Evolutionary conservation across 2,113 vertebrate species (phyloP).

Genomic region (Carettochelys insculpta): DNA sequence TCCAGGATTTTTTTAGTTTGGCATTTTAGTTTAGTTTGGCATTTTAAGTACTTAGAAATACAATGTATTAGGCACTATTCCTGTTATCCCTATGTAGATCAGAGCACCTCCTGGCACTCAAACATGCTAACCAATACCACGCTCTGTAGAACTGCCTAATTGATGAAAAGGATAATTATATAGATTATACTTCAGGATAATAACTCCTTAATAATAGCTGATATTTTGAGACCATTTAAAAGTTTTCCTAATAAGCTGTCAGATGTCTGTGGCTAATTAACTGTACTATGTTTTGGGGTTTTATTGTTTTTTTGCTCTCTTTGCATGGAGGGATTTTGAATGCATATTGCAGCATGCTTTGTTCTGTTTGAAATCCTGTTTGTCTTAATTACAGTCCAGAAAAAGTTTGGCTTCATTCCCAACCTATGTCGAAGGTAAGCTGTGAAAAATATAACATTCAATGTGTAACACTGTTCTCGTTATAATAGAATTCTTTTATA

Average conservation of each 20-base stretch:
- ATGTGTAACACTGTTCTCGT: background rate
- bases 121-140: background rate
- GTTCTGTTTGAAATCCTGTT: slow-evolving; percentile 73
- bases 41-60: background rate
- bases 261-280: slow-evolving; percentile 28
- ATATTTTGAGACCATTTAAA: slow-evolving; percentile 2
- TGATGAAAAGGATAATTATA: slow-evolving; percentile 3
- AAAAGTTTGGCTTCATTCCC: slow-evolving; percentile 96
- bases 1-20: background rate
- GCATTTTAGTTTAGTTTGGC: background rate
- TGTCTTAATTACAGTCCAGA: slow-evolving; percentile 88
- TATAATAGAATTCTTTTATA: background rate
- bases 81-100: background rate
- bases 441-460: background rate
- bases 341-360: slow-evolving; percentile 61
- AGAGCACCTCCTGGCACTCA: background rate
- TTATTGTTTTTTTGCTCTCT: background rate
- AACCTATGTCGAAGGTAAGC: slow-evolving; percentile 97
- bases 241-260: background rate
- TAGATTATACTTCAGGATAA: background rate
- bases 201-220: slow-evolving; percentile 11
- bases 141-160: slow-evolving; percentile 1
- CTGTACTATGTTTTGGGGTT: background rate
- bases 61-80: background rate
- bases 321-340: slow-evolving; percentile 39